Evolutionary conservation across 2,888 invertebrate genomes (phyloP).

Genomic region (Eupithecia dodoneata): DNA sequence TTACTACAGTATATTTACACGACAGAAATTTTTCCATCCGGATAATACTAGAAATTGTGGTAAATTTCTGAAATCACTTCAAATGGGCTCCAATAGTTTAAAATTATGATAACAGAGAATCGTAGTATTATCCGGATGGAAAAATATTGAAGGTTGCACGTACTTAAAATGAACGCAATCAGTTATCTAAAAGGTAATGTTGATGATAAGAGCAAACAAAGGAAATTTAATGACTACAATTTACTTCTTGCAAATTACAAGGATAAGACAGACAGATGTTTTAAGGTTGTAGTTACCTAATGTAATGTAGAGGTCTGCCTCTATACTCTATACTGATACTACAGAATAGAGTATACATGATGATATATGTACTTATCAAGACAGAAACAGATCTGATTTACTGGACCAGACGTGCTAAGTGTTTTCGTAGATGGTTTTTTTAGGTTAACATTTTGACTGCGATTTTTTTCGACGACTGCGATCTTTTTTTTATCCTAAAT

Average conservation of each 20-base stretch:
- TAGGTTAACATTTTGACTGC: no score
- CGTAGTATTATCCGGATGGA: not conserved
- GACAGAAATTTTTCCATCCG: not conserved
- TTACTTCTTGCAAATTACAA: conserved; percentile 1
- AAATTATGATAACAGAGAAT: not conserved
- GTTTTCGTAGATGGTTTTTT: not conserved
- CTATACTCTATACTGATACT: no score
- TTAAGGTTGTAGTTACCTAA: not conserved
- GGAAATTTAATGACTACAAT: conserved; percentile 17
- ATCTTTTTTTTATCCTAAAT: no score
- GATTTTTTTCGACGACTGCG: no score
- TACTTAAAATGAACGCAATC: conserved; percentile 13
- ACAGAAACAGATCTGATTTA: not conserved
- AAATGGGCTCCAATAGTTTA: not conserved
- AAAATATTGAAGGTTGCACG: conserved; percentile 19
- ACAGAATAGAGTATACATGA: not conserved
- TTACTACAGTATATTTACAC: not conserved
- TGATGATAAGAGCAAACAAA: conserved; percentile 27
- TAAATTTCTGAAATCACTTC: not conserved
- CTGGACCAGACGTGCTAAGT: not conserved
- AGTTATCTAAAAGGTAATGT: conserved; percentile 20
- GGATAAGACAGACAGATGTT: not conserved
- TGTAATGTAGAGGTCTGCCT: not conserved
- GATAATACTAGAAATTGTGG: no score
- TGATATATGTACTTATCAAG: no score